A percentile compares a stretch with the other conserved stretches of the same genome.
Conservation (phyloP, 2,797 vertebrate species). For the Sylvia borin region DNA sequence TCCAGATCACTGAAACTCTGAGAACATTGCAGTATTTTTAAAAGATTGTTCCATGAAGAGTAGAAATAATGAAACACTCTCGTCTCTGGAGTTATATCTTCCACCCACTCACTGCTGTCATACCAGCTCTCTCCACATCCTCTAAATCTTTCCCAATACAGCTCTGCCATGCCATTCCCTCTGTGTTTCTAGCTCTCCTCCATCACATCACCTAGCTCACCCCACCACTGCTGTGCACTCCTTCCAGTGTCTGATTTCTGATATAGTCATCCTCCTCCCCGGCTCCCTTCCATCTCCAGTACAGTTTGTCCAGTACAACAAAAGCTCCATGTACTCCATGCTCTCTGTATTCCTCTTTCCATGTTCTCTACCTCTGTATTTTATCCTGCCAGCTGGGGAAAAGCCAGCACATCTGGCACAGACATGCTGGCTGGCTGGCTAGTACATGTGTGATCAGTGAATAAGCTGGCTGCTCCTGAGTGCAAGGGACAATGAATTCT, state of each 20-base stretch:
- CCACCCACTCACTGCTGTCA: background rate
- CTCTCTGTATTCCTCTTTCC: background rate
- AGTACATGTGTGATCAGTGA: background rate
- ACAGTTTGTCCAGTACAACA: background rate
- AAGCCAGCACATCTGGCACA: constrained; percentile 16
- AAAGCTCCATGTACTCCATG: background rate
- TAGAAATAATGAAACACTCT: background rate
- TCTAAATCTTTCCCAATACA: background rate
- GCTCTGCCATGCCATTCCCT: background rate
- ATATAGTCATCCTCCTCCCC: background rate
- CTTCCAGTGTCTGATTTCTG: background rate
- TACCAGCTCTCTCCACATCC: background rate
- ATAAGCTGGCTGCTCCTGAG: background rate
- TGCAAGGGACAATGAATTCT: background rate
- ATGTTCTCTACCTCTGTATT: background rate
- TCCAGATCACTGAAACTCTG: background rate
- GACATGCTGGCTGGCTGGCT: background rate
- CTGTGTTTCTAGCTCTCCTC: background rate
- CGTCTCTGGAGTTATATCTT: background rate
- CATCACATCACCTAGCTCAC: background rate
- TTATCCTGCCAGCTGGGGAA: constrained; percentile 2
- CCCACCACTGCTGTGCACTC: background rate
- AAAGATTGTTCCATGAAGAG: background rate
- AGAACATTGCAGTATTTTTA: background rate
- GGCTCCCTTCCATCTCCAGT: background rate